Evolutionary conservation across 2,797 vertebrate genomes (phyloP).

Genomic region (Pseudochirops cupreus): DNA sequence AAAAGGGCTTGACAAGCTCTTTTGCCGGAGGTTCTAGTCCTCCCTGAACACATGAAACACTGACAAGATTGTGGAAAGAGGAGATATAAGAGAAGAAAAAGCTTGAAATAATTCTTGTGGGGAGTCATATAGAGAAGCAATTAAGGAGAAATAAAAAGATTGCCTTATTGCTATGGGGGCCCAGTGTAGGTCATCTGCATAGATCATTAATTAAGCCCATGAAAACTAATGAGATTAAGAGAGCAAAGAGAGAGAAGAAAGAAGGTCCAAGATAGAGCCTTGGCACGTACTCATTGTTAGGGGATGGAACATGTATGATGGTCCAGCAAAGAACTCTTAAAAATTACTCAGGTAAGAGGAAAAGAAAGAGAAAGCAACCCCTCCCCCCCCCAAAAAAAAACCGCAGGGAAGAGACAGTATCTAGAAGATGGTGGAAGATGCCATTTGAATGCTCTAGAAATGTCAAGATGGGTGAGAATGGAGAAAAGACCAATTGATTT

Average conservation of each 20-base stretch:
- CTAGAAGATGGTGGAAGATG: background rate
- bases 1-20: background rate
- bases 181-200: background rate
- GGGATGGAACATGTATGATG: background rate
- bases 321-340: background rate
- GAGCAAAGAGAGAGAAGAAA: background rate
- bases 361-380: background rate
- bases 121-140: background rate
- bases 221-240: background rate
- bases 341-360: background rate
- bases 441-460: background rate
- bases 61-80: background rate
- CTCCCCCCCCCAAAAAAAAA: too few species aligned
- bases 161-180: too few species aligned
- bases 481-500: background rate
- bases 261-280: background rate
- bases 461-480: background rate
- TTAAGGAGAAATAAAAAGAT: background rate
- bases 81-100: background rate
- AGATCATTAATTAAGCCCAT: background rate
- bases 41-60: background rate
- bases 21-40: background rate
- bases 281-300: background rate
- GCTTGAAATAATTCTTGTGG: background rate
- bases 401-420: background rate